Evolutionary conservation across 2,888 invertebrate species (phyloP).

Genomic region (Lycaena phlaeas): DNA sequence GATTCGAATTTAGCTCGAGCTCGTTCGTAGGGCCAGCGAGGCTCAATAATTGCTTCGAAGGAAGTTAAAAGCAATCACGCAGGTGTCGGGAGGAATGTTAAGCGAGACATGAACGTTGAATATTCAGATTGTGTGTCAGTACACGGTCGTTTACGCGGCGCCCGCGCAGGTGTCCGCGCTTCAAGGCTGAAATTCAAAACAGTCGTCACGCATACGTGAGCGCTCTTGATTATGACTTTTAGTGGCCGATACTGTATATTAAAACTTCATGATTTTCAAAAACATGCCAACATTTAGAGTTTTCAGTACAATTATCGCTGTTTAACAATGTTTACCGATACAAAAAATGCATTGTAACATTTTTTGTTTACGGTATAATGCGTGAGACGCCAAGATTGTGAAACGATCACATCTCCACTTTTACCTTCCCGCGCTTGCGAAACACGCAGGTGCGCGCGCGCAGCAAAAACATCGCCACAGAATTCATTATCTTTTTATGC

Average conservation of each 20-base stretch:
- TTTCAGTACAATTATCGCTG: not conserved
- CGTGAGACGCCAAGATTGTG: conserved; percentile 50
- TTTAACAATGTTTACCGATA: not conserved
- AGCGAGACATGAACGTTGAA: conserved; percentile 63
- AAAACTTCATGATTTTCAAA: conserved; percentile 8
- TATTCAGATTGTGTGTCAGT: conserved; percentile 70
- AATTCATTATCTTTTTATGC: conserved; percentile 69
- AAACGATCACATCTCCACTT: conserved; percentile 66
- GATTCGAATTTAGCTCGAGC: conserved; percentile 18
- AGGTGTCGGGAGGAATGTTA: conserved; percentile 63
- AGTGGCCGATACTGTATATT: conserved; percentile 32
- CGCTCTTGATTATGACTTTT: conserved; percentile 45
- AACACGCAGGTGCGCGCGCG: conserved; percentile 75
- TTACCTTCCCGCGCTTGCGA: conserved; percentile 70
- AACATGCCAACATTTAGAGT: not conserved
- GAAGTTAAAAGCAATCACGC: conserved; percentile 38
- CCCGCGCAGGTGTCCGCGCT: conserved; percentile 76
- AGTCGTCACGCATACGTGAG: conserved; percentile 69
- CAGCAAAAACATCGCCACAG: conserved; percentile 62
- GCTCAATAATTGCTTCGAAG: conserved; percentile 14
- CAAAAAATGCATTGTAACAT: not conserved
- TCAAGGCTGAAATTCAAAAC: conserved; percentile 74
- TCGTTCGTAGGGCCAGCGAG: conserved; percentile 14
- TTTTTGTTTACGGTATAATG: conserved; percentile 32
- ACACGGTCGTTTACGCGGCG: conserved; percentile 74